These are phyloP conservation scores for Zhuqinia jingwanae DNA, from an alignment of 2,888 invertebrate genomes.

Conservation along the genomic window DNA sequence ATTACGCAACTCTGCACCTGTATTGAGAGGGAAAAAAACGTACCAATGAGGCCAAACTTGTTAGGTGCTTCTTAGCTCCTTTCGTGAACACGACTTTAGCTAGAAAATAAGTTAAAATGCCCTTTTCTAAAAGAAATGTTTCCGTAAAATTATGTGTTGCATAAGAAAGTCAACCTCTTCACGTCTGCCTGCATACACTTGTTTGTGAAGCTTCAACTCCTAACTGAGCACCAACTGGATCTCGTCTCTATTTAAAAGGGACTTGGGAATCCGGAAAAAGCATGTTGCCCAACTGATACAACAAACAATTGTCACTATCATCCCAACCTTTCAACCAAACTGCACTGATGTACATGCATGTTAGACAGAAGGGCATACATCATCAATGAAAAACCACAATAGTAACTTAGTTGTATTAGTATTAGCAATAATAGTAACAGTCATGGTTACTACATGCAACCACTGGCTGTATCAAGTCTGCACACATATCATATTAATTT, in stretches of 20 bases:
- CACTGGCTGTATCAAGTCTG: neutral
- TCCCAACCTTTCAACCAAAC: neutral
- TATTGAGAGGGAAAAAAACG: constrained; percentile 17
- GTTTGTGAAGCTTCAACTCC: constrained; percentile 3
- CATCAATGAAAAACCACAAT: constrained; percentile 35
- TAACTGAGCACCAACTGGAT: constrained; percentile 59
- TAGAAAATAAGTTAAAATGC: neutral
- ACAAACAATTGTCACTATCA: constrained; percentile 19
- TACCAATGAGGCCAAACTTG: constrained; percentile 15
- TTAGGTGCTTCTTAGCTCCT: neutral
- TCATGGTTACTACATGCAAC: neutral
- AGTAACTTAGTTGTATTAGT: neutral
- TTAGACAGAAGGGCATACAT: constrained; percentile 6
- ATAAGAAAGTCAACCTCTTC: neutral
- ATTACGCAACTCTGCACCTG: constrained; percentile 7
- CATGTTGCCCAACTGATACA: constrained; percentile 51
- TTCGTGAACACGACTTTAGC: neutral
- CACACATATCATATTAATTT: neutral
- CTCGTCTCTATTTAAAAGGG: constrained; percentile 67
- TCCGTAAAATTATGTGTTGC: no score
- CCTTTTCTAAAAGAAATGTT: no score
- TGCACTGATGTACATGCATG: neutral
- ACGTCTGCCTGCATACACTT: neutral
- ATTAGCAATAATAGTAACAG: neutral
- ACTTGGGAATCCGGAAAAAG: constrained; percentile 56